Base-by-base conservation (phyloP, 1,140 invertebrate genomes). In the Marisa cornuarietis region DNA sequence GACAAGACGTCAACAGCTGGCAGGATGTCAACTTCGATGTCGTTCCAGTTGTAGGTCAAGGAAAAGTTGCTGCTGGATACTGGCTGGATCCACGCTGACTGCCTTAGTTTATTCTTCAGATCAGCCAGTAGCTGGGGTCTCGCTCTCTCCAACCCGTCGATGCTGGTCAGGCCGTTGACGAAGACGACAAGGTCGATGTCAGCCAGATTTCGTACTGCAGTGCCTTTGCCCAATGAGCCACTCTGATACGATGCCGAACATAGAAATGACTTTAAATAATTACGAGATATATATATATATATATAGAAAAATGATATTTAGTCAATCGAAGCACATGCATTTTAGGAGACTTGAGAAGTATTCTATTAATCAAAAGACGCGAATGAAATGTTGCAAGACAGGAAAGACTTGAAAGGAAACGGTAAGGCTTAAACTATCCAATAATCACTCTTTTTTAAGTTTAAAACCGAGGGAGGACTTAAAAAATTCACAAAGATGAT, bases 111-210 rank as follows among this genome's bases (percentile, higher is more conserved):
- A 0, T 31, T 11, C 31, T 51, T 16, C 10, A 71, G 69, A 10
- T 11, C 18, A 11, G 1, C 6, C 9, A 71, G 31, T 7, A 71
- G 26, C 10, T 31, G 31, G 16, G 24, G n/a, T 10, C 69, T 26
- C 0, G 49, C 18, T 20, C 0, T 24, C 10, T 8, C 5, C 9
- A 71, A 42, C 9, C 5, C 31, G 26, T 71, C 9, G 26, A 71
- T 71, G 69, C 18, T 18, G n/a, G 0, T 11, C n/a, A 71, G 24
- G 10, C 31, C 31, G 69, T 71, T 71, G 9, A 71, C 18, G 69
- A 31, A 71, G 24, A 71, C 31, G 9, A 71, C 69, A 8, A 71
- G 69, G 69, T 71, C 69, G 31, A 71, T 71, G 69, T 71, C 69
- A 11, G 69, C 69, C 24, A 49, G 49, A 10, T 26, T 26, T 42